Conservation (phyloP, 2,888 invertebrate genomes). For the Bruchidius siliquastri region DNA sequence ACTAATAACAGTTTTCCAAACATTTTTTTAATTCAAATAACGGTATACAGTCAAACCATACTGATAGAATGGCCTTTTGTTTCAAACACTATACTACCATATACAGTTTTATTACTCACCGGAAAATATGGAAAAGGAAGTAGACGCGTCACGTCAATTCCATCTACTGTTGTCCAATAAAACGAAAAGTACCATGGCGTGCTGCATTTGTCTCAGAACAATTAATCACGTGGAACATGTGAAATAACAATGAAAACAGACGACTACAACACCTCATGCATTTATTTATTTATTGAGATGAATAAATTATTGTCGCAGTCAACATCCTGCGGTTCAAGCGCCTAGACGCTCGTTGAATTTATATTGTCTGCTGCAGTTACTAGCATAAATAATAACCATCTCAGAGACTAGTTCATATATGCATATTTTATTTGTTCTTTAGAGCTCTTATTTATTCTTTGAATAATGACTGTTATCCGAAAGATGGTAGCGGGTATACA, state of each 20-base stretch:
- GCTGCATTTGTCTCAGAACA: not conserved
- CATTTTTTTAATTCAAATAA: not conserved
- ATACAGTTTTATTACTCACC: not conserved
- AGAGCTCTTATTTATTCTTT: no score
- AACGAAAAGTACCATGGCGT: not conserved
- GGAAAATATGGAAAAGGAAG: not conserved
- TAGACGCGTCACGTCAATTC: not conserved
- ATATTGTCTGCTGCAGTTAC: not conserved
- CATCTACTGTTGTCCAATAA: not conserved
- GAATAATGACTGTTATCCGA: no score
- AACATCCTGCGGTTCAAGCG: not conserved
- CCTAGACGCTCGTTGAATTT: not conserved
- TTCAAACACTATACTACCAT: not conserved
- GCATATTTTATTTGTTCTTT: not conserved
- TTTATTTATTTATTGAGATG: not conserved
- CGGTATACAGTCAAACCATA: not conserved
- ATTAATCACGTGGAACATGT: not conserved
- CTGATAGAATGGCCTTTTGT: not conserved
- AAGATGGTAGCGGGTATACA: no score
- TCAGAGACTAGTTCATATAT: not conserved
- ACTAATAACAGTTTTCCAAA: not conserved
- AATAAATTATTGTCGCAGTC: not conserved
- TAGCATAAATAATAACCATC: not conserved
- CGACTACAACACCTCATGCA: not conserved
- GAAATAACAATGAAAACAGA: not conserved